Conservation (phyloP, 2,888 invertebrate species). For the Phragmatobia fuliginosa region DNA sequence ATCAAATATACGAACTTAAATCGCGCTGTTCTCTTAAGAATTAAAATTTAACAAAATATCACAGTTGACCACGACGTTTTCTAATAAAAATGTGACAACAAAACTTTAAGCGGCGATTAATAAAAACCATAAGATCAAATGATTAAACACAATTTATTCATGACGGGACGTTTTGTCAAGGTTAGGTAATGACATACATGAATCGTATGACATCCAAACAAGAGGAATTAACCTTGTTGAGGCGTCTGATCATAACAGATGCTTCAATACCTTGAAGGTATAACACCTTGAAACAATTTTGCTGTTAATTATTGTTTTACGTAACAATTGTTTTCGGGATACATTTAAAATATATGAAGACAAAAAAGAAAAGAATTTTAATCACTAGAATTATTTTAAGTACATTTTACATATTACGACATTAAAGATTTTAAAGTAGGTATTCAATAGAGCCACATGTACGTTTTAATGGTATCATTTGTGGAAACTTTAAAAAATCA, state of each 20-base stretch:
- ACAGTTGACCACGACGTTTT: conserved; percentile 85
- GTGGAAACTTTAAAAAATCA: conserved; percentile 68
- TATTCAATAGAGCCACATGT: conserved; percentile 74
- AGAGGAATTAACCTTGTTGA: conserved; percentile 38
- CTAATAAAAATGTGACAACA: conserved; percentile 72
- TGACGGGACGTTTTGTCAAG: conserved; percentile 38
- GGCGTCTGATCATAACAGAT: conserved; percentile 25
- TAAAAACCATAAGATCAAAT: conserved; percentile 53
- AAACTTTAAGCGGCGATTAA: conserved; percentile 62
- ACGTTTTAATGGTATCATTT: conserved; percentile 72
- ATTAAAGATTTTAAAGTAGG: conserved; percentile 77
- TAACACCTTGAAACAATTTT: conserved; percentile 17
- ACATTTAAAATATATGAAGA: conserved; percentile 43
- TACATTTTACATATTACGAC: conserved; percentile 82
- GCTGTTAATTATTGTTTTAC: conserved; percentile 22
- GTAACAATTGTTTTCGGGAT: conserved; percentile 31
- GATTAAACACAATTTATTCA: conserved; percentile 39
- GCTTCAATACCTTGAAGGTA: conserved; percentile 8
- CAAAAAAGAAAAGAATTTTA: conserved; percentile 59
- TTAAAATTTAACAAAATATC: conserved; percentile 86
- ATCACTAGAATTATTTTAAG: conserved; percentile 78
- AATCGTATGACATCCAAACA: conserved; percentile 35
- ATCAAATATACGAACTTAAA: conserved; percentile 68
- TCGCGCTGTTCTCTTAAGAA: conserved; percentile 76
- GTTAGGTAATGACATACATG: conserved; percentile 31